Evolutionary conservation across 2,888 invertebrate genomes (phyloP).

Genomic region (Prosopocoilus inquinatus): DNA sequence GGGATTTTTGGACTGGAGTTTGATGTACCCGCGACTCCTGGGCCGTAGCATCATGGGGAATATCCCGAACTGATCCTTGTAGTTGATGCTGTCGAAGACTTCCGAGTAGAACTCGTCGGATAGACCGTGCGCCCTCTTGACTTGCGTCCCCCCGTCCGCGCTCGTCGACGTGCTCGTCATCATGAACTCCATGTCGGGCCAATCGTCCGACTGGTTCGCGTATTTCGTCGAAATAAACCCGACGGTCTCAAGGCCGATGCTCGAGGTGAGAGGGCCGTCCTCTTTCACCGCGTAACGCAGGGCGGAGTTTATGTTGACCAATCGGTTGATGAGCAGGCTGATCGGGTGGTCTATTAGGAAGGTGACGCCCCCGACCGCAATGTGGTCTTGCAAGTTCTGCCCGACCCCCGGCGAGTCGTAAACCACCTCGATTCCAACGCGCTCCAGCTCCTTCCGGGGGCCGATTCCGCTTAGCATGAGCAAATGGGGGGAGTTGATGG

Average conservation of each 20-base stretch:
- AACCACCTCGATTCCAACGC: slow-evolving; percentile 71
- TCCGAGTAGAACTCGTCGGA: slow-evolving; percentile 79
- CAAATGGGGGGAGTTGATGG: slow-evolving; percentile 88
- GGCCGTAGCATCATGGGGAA: slow-evolving; percentile 90
- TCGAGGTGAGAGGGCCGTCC: slow-evolving; percentile 83
- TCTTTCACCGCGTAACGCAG: slow-evolving; percentile 82
- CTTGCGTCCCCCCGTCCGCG: slow-evolving; percentile 78
- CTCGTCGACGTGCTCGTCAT: slow-evolving; percentile 78
- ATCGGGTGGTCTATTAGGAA: slow-evolving; percentile 80
- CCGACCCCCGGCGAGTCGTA: slow-evolving; percentile 82
- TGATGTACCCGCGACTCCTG: slow-evolving; percentile 79
- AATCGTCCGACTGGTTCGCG: slow-evolving; percentile 81
- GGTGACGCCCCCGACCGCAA: slow-evolving; percentile 79
- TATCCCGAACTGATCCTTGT: slow-evolving; percentile 75
- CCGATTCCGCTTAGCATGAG: slow-evolving; percentile 89
- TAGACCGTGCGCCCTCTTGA: slow-evolving; percentile 77
- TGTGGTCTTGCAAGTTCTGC: slow-evolving; percentile 85
- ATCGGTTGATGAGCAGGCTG: slow-evolving; percentile 74
- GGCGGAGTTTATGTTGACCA: slow-evolving; percentile 81
- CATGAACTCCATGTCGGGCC: slow-evolving; percentile 93
- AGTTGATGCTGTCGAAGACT: slow-evolving; percentile 69
- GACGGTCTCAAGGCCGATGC: slow-evolving; percentile 82
- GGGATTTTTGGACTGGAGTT: slow-evolving; percentile 60
- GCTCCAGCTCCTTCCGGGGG: slow-evolving; percentile 68
- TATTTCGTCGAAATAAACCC: slow-evolving; percentile 88